Percentiles rank a stretch among this genome's conserved stretches.
These are phyloP conservation scores for Thunnus maccoyii DNA, from an alignment of 2,113 vertebrate genomes.

Conservation along the genomic window DNA sequence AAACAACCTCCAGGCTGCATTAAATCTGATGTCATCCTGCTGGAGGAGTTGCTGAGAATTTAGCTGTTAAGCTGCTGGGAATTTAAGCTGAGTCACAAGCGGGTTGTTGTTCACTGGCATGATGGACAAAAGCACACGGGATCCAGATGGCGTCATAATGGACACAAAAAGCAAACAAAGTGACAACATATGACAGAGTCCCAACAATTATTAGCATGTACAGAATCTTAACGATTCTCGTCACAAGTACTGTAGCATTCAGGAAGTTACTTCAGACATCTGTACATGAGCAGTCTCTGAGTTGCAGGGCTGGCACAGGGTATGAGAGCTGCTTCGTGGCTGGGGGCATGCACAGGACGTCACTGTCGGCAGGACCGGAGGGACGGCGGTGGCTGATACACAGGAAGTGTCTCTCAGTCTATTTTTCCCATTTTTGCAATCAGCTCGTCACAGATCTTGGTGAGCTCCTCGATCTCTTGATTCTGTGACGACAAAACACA, in stretches of 20 bases:
- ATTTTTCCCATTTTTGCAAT: slow-evolving; percentile 95
- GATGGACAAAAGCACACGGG: slow-evolving; percentile 34
- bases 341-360: slow-evolving; percentile 58
- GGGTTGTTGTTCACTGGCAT: slow-evolving; percentile 42
- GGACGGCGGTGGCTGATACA: slow-evolving; percentile 5
- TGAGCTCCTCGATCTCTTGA: slow-evolving; percentile 97
- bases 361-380: slow-evolving; percentile 28
- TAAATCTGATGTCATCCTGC: slow-evolving; percentile 54
- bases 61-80: slow-evolving; percentile 58
- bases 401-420: slow-evolving; percentile 82
- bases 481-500: slow-evolving; percentile 85
- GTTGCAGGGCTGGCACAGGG: slow-evolving; percentile 41
- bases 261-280: slow-evolving; percentile 49
- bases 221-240: slow-evolving; percentile 33
- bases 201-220: slow-evolving; percentile 33
- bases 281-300: slow-evolving; percentile 59
- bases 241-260: slow-evolving; percentile 53
- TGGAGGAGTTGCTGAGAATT: slow-evolving; percentile 45
- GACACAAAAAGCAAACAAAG: slow-evolving; percentile 42
- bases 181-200: slow-evolving; percentile 34
- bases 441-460: slow-evolving; percentile 99
- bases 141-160: slow-evolving; percentile 22
- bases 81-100: slow-evolving; percentile 54
- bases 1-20: slow-evolving; percentile 2
- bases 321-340: slow-evolving; percentile 40